phyloP scores from a whole-genome alignment of 2,797 vertebrate genomes.

The Dendrocincla fuliginosa region DNA sequence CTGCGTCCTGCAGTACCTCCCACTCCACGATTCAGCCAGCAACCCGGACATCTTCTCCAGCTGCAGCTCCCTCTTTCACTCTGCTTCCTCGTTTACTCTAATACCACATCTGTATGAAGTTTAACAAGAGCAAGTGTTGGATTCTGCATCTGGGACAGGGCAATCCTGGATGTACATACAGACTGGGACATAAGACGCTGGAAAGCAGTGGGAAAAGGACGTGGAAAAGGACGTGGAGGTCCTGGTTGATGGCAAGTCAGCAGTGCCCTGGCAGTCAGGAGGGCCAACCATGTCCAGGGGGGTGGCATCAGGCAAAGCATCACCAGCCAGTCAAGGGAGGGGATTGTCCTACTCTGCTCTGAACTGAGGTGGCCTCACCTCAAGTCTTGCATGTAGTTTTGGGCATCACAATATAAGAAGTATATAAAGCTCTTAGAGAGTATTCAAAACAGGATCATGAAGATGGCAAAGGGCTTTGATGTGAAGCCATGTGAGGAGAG shows the following conservation, averaged over 20 bases:
- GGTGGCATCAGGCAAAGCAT: no score
- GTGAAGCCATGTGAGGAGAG: not conserved
- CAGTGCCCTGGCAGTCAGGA: no score
- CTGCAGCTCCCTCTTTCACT: not conserved
- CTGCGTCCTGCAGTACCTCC: not conserved
- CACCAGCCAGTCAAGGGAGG: no score
- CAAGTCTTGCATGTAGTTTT: accelerated
- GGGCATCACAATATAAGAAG: not conserved
- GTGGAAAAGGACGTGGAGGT: not conserved
- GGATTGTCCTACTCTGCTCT: not conserved
- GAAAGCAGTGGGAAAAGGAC: not conserved
- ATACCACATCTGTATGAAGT: not conserved
- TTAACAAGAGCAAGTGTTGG: not conserved
- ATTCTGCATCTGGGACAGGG: not conserved
- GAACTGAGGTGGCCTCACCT: not conserved
- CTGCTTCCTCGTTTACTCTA: not conserved
- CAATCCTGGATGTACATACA: not conserved
- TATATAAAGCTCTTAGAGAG: not conserved
- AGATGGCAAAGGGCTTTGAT: not conserved
- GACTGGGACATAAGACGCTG: no score
- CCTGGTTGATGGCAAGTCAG: not conserved
- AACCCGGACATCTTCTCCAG: not conserved
- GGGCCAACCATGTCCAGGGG: no score
- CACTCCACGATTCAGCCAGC: not conserved
- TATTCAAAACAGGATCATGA: not conserved